phyloP scores from a whole-genome alignment of 2,888 invertebrate species.

The Thysanoteuthis rhombus region DNA sequence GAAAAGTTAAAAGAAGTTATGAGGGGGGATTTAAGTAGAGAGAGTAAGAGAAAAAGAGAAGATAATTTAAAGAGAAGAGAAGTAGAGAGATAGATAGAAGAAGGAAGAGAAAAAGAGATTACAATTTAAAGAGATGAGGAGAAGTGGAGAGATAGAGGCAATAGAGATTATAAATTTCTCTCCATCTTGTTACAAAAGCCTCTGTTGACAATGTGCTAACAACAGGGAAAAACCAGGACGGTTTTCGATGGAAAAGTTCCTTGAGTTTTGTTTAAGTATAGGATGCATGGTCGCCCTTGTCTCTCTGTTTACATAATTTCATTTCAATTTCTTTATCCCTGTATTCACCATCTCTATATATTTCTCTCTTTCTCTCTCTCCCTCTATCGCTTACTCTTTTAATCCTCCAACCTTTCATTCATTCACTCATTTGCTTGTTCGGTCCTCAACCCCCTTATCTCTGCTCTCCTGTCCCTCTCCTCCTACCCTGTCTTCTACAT shows the following conservation, averaged over 20 bases:
- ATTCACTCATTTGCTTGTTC: background rate
- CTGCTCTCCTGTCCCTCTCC: background rate
- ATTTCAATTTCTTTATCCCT: background rate
- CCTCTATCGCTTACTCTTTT: background rate
- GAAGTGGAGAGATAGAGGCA: background rate
- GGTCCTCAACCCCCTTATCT: background rate
- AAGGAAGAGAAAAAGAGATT: background rate
- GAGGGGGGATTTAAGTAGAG: too few species aligned
- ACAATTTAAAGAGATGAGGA: background rate
- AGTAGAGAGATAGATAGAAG: background rate
- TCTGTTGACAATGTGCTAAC: background rate
- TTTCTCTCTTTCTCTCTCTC: background rate
- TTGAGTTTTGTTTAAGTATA: background rate
- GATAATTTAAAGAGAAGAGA: background rate
- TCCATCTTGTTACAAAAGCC: background rate
- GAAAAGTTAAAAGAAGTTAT: too few species aligned
- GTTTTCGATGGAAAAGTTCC: background rate
- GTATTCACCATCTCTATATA: background rate
- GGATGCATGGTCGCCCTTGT: background rate
- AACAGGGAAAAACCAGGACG: background rate
- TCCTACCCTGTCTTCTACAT: background rate
- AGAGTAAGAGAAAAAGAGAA: background rate
- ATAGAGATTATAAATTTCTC: background rate
- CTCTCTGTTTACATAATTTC: background rate
- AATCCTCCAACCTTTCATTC: background rate